Evolutionary conservation across 1,140 invertebrate species (phyloP).

Genomic region (Alviniconcha marisindica): DNA sequence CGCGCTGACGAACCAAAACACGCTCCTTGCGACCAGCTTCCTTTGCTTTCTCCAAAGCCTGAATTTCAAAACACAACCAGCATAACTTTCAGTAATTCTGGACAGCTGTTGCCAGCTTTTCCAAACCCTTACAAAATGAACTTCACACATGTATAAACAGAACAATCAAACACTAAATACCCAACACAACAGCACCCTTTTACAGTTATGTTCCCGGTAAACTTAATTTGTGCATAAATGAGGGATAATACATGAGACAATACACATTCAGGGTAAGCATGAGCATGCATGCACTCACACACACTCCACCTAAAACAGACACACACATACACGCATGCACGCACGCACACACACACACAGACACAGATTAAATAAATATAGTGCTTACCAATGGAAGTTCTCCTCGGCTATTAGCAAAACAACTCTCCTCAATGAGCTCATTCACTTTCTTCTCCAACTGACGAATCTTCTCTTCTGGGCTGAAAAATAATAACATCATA

Average conservation of each 20-base stretch:
- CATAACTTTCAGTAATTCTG: no score
- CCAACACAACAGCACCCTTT: no score
- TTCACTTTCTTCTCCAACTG: conserved; percentile 89
- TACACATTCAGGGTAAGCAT: no score
- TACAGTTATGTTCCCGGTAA: no score
- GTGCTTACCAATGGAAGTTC: conserved; percentile 79
- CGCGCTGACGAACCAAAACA: conserved; percentile 91
- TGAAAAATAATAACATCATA: conserved; percentile 74
- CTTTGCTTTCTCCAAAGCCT: conserved; percentile 93
- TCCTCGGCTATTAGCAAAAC: conserved; percentile 81
- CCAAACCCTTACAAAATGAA: no score
- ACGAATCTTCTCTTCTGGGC: conserved; percentile 91
- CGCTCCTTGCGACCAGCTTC: conserved; percentile 95
- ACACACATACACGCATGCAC: background rate
- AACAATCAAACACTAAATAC: no score
- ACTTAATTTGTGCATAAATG: no score
- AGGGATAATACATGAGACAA: no score
- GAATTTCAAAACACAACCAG: background rate
- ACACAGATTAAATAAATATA: background rate
- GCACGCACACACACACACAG: background rate
- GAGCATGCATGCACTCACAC: no score
- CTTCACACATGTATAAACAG: no score
- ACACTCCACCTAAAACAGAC: background rate
- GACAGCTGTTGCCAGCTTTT: no score
- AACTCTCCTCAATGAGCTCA: conserved; percentile 90